Conservation (phyloP, 2,113 vertebrate genomes). For the Halichoerus grypus region DNA sequence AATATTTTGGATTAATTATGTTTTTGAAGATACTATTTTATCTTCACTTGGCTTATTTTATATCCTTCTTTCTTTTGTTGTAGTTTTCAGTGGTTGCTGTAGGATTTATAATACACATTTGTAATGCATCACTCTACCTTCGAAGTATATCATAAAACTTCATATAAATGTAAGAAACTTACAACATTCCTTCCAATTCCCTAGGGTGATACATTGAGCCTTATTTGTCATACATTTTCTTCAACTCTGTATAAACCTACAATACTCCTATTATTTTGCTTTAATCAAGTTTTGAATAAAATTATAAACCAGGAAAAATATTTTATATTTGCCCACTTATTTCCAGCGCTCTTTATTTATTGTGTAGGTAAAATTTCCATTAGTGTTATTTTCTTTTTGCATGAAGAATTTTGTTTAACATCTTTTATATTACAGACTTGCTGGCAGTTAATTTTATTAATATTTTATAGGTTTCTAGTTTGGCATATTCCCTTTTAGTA, state of each 20-base stretch:
- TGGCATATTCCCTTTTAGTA: neutral
- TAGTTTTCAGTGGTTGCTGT: neutral
- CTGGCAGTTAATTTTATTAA: neutral
- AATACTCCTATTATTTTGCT: neutral
- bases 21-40: neutral
- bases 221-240: neutral
- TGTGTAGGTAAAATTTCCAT: neutral
- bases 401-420: neutral
- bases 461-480: neutral
- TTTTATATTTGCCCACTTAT: neutral
- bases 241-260: neutral
- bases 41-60: neutral
- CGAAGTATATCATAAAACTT: neutral
- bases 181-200: neutral
- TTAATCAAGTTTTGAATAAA: neutral
- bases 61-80: neutral
- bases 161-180: neutral
- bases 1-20: neutral
- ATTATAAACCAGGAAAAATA: neutral
- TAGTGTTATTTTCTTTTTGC: neutral
- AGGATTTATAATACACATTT: neutral
- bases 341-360: neutral
- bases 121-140: neutral
- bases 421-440: neutral
- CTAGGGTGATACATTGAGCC: neutral